A percentile compares a stretch with the other conserved stretches of the same genome.
These are phyloP conservation scores for Montipora capitata DNA, from an alignment of 92 coral and sea anemone species.

Conservation along the genomic window DNA sequence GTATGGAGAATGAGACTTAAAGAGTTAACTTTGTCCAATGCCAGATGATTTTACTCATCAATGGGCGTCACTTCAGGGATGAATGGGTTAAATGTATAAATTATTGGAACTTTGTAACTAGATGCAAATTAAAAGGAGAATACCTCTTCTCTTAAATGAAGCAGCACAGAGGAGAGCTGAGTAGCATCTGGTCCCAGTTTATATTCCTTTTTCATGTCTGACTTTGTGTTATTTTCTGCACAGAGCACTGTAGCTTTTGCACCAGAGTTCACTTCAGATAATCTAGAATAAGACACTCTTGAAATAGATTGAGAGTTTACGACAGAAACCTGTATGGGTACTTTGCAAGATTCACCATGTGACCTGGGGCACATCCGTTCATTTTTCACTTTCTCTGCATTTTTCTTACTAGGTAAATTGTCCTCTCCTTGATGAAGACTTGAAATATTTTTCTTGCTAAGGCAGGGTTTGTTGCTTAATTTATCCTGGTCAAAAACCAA, in stretches of 20 bases:
- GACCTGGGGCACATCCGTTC: neutral
- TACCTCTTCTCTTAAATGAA: conserved; percentile 90
- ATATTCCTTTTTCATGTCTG: conserved; percentile 33
- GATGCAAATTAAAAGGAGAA: neutral
- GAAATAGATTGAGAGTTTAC: no score
- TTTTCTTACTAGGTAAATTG: neutral
- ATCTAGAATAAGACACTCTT: neutral
- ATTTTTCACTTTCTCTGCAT: neutral
- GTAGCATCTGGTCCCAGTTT: conserved; percentile 68
- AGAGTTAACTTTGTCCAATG: no score
- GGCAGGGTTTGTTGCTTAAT: conserved; percentile 3
- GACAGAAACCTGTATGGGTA: neutral
- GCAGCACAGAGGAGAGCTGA: conserved; percentile 82
- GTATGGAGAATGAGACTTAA: no score
- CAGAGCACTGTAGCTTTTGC: conserved; percentile 24
- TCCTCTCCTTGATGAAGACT: neutral
- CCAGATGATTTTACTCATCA: no score
- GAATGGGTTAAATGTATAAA: no score
- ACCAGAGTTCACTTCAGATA: neutral
- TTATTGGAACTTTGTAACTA: no score
- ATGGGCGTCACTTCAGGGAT: no score
- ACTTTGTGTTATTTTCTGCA: conserved; percentile 13
- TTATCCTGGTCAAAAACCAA: conserved; percentile 36
- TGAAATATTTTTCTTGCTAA: neutral
- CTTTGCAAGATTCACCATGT: neutral